These are phyloP conservation scores for Colletes collaris DNA, from an alignment of 2,888 invertebrate genomes.

Conservation along the genomic window DNA sequence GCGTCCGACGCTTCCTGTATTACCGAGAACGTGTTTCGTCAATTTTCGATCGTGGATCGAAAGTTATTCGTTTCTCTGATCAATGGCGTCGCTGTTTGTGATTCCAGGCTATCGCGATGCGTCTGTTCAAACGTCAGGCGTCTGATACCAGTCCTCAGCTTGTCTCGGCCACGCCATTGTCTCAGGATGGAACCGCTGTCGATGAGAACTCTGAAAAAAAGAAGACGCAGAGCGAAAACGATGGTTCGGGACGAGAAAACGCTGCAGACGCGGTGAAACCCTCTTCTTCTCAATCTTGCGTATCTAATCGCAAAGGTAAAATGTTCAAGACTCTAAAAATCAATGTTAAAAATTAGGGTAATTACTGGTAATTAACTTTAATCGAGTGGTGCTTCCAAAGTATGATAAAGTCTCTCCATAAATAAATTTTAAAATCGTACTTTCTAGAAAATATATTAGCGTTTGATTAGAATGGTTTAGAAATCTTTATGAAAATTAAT, in stretches of 20 bases:
- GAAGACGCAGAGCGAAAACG: slow-evolving; percentile 39
- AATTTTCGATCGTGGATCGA: too few species aligned
- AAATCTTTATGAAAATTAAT: too few species aligned
- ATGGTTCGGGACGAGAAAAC: slow-evolving; percentile 64
- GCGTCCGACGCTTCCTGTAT: not conserved
- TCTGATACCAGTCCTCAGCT: slow-evolving; percentile 86
- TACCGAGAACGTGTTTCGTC: too few species aligned
- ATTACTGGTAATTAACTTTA: not conserved
- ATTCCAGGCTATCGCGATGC: slow-evolving; percentile 78
- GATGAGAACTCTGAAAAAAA: slow-evolving; percentile 39
- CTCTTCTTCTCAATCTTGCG: slow-evolving; percentile 44
- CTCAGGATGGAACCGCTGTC: slow-evolving; percentile 67
- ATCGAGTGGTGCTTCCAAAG: not conserved
- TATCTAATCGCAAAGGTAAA: slow-evolving; percentile 68
- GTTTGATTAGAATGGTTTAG: too few species aligned
- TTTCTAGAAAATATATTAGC: not conserved
- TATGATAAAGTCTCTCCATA: not conserved
- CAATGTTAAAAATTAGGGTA: not conserved
- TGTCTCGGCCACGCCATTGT: slow-evolving; percentile 81
- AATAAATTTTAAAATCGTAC: not conserved
- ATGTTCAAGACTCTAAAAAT: not conserved
- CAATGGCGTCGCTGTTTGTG: not conserved
- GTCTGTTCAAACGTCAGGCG: slow-evolving; percentile 85
- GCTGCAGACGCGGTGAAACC: slow-evolving; percentile 58
- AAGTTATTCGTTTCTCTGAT: slow-evolving; percentile 9